Evolutionary conservation across 2,888 invertebrate species (phyloP).

Genomic region (Hyppa rectilinea): DNA sequence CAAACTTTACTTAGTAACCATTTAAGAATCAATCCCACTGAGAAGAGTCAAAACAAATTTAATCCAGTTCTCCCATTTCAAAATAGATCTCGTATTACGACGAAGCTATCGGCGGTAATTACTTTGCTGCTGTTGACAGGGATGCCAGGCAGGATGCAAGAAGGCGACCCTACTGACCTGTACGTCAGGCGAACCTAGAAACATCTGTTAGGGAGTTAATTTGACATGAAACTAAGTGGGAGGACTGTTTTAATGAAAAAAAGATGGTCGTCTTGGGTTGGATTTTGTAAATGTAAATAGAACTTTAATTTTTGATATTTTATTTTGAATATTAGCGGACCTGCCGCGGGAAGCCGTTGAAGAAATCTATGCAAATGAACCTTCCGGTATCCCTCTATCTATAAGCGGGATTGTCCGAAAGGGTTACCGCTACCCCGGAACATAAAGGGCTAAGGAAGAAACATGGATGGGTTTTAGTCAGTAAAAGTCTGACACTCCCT

Average conservation of each 20-base stretch:
- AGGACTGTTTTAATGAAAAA: background rate
- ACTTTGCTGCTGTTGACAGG: conserved; percentile 62
- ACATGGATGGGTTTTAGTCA: too few relatives aligned
- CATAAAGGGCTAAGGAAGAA: too few relatives aligned
- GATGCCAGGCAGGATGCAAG: conserved; percentile 56
- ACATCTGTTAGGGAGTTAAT: conserved; percentile 53
- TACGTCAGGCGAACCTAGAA: conserved; percentile 40
- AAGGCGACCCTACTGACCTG: conserved; percentile 58
- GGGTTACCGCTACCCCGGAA: too few relatives aligned
- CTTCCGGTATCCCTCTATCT: too few relatives aligned
- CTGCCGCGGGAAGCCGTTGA: too few relatives aligned
- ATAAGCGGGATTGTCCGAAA: too few relatives aligned
- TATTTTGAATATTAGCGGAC: too few relatives aligned
- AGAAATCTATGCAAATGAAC: too few relatives aligned
- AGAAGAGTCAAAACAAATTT: conserved; percentile 62
- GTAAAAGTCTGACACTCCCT: too few relatives aligned
- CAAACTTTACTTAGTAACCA: conserved; percentile 21
- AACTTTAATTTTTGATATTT: background rate
- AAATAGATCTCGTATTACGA: conserved; percentile 63
- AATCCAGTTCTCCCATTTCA: conserved; percentile 57
- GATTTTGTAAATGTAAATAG: background rate
- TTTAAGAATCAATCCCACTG: conserved; percentile 50
- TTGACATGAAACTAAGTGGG: conserved; percentile 20
- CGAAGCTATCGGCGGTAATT: conserved; percentile 63
- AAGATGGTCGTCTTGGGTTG: background rate